These are phyloP conservation scores for Peromyscus aztecus DNA, from an alignment of 2,797 vertebrate species.

Conservation along the genomic window DNA sequence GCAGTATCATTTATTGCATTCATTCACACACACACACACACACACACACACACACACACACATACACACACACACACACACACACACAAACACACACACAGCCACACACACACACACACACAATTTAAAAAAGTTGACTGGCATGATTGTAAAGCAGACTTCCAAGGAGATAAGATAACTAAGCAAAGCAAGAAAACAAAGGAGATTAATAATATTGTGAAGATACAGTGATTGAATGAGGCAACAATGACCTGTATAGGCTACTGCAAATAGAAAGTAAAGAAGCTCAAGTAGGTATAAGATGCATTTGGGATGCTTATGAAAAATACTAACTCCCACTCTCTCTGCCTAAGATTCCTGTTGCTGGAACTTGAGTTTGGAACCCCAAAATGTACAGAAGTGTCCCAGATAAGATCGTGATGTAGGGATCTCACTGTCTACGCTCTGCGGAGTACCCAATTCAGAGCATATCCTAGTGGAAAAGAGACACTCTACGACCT, in stretches of 20 bases:
- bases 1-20: not conserved
- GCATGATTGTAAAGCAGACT: conserved; percentile 26
- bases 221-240: not conserved
- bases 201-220: not conserved
- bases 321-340: not conserved
- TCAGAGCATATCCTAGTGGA: not conserved
- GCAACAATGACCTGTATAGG: not conserved
- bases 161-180: conserved; percentile 1
- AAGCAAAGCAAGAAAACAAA: conserved; percentile 5
- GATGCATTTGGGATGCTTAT: not conserved
- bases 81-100: not conserved
- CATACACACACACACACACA: not conserved
- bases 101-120: not conserved
- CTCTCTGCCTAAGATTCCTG: not conserved
- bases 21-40: not conserved
- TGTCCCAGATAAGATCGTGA: not conserved
- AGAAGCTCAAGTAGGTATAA: not conserved
- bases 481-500: not conserved
- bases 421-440: not conserved
- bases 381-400: not conserved
- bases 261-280: not conserved
- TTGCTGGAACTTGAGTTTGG: not conserved
- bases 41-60: not conserved
- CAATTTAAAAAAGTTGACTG: conserved; percentile 11
- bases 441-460: not conserved